A percentile compares a stretch with the other conserved stretches of the same genome.
Conservation (phyloP, 2,888 invertebrate genomes). For the Drosophila peninsularis region DNA sequence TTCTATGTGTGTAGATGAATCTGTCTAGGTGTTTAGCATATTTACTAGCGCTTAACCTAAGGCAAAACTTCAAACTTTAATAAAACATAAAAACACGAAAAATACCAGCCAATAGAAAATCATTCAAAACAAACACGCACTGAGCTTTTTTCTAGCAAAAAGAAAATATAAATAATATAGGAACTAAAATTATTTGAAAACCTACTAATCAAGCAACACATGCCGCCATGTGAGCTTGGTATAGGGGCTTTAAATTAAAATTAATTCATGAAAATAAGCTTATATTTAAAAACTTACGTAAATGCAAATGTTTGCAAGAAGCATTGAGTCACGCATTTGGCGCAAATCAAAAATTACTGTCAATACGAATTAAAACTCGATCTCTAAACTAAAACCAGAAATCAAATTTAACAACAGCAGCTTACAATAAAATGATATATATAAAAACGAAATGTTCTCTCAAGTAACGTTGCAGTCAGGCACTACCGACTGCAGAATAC, state of each 20-base stretch:
- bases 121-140: constrained; percentile 43
- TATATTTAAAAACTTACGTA: constrained; percentile 47
- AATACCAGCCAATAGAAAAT: constrained; percentile 19
- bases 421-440: background rate
- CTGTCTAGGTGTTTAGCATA: constrained; percentile 61
- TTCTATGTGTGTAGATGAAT: constrained; percentile 38
- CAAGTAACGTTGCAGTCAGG: too few relatives aligned
- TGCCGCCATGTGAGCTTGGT: constrained; percentile 22
- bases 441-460: background rate
- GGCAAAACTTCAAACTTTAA: constrained; percentile 12
- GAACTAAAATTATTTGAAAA: constrained; percentile 31
- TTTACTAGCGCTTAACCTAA: constrained; percentile 58
- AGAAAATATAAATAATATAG: constrained; percentile 41
- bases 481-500: too few relatives aligned
- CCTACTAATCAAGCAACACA: constrained; percentile 11
- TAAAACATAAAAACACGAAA: constrained; percentile 12
- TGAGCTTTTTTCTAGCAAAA: constrained; percentile 68
- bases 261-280: constrained; percentile 65
- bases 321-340: constrained; percentile 47
- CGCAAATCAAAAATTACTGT: constrained; percentile 47
- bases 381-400: constrained; percentile 35
- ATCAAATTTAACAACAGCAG: constrained; percentile 25
- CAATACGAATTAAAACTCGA: constrained; percentile 37
- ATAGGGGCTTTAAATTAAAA: constrained; percentile 49
- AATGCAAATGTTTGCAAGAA: constrained; percentile 35